phyloP scores from a whole-genome alignment of 2,113 vertebrate species.

The Hylia prasina region DNA sequence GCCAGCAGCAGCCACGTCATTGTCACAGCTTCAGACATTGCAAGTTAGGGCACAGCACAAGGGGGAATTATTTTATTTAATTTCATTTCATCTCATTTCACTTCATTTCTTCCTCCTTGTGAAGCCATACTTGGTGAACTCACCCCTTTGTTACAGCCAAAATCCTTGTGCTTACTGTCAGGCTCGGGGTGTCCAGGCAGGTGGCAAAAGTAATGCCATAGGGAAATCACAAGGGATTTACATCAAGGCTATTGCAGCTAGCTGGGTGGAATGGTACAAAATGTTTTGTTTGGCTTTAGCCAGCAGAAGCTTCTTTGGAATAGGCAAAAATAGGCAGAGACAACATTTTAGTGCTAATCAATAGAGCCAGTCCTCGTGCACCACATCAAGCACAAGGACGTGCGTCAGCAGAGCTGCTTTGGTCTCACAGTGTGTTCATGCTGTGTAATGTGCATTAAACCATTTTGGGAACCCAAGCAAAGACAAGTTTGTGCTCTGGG shows the following conservation, averaged over 20 bases:
- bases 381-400: neutral
- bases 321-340: neutral
- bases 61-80: neutral
- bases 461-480: neutral
- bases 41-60: neutral
- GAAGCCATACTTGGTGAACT: neutral
- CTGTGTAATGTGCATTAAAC: neutral
- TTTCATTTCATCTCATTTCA: neutral
- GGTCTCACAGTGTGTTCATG: neutral
- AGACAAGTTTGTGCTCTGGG: neutral
- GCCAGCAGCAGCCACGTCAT: neutral
- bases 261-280: neutral
- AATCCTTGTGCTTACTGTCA: neutral
- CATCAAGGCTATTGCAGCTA: neutral
- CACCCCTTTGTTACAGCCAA: neutral
- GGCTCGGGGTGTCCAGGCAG: neutral
- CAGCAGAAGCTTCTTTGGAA: neutral
- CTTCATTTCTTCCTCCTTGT: neutral
- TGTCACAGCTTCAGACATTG: neutral
- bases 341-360: neutral
- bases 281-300: neutral
- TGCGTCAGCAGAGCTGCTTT: neutral
- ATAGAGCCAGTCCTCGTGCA: neutral
- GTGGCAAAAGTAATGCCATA: neutral
- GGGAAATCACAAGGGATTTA: neutral